A percentile compares a stretch with the other conserved stretches of the same genome.
Evolutionary conservation across 2,888 invertebrate species (phyloP).

Genomic region (Tachina lurida): DNA sequence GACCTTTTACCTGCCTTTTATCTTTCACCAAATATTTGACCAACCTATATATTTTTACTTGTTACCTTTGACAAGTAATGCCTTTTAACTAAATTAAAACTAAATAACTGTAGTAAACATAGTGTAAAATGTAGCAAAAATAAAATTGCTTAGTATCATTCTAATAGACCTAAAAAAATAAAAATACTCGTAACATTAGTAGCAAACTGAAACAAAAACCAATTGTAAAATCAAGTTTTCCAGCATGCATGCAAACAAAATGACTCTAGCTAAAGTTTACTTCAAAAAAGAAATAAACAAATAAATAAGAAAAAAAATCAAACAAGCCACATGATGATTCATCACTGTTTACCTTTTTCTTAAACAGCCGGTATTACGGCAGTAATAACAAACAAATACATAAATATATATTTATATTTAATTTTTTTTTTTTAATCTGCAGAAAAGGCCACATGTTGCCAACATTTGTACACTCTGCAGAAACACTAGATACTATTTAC

Average conservation of each 20-base stretch:
- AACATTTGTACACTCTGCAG: slow-evolving; percentile 52
- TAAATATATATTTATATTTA: neutral
- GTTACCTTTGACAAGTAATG: slow-evolving; percentile 4
- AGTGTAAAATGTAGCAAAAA: neutral
- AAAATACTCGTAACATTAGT: slow-evolving; percentile 43
- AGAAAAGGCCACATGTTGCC: slow-evolving; percentile 68
- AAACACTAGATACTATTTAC: slow-evolving; percentile 63
- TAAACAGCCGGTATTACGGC: slow-evolving; percentile 68
- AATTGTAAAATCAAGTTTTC: slow-evolving; percentile 60
- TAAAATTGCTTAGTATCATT: slow-evolving; percentile 60
- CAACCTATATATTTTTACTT: slow-evolving; percentile 32
- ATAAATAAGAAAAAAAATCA: too few relatives aligned
- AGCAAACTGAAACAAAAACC: slow-evolving; percentile 21
- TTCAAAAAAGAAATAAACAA: neutral
- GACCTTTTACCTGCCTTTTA: slow-evolving; percentile 33
- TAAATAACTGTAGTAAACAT: slow-evolving; percentile 8
- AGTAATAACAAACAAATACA: slow-evolving; percentile 38
- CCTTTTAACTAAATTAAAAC: neutral
- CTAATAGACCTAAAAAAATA: slow-evolving; percentile 66
- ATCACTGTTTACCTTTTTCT: slow-evolving; percentile 70
- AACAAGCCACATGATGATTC: slow-evolving; percentile 59
- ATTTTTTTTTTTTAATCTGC: neutral
- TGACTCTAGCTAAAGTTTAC: slow-evolving; percentile 9
- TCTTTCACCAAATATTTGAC: slow-evolving; percentile 57
- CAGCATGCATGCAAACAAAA: slow-evolving; percentile 35